Percentiles rank a stretch among this genome's conserved stretches.
Evolutionary conservation across 2,113 vertebrate species (phyloP).

Genomic region (Paralichthys olivaceus): DNA sequence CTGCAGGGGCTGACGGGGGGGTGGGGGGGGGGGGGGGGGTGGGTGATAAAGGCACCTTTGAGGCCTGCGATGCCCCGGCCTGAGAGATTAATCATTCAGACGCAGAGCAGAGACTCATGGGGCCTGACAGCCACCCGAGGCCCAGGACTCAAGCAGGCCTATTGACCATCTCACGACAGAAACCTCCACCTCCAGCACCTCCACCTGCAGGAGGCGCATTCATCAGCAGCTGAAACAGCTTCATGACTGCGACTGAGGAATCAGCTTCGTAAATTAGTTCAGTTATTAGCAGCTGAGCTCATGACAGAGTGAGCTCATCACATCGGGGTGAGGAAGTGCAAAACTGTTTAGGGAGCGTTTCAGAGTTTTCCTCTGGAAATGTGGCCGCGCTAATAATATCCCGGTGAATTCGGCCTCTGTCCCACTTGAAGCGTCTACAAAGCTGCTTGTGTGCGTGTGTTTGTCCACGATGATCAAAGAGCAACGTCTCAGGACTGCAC

Average conservation of each 20-base stretch:
- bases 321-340: slow-evolving; percentile 18
- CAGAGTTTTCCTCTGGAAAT: slow-evolving; percentile 30
- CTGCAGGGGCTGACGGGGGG: slow-evolving; percentile 20
- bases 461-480: slow-evolving; percentile 57
- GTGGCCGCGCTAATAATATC: slow-evolving; percentile 26
- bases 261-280: slow-evolving; percentile 7
- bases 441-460: slow-evolving; percentile 33
- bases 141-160: slow-evolving; percentile 31
- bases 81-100: slow-evolving; percentile 56
- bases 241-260: slow-evolving; percentile 7
- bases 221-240: slow-evolving; percentile 38
- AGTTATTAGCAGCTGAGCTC: slow-evolving; percentile 47
- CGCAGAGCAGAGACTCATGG: slow-evolving; percentile 39
- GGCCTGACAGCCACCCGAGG: slow-evolving; percentile 31
- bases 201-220: not conserved
- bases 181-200: not conserved
- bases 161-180: slow-evolving; percentile 34
- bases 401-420: slow-evolving; percentile 41
- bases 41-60: slow-evolving; percentile 69
- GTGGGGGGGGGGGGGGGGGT: too few relatives aligned
- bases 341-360: not conserved
- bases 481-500: slow-evolving; percentile 20
- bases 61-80: slow-evolving; percentile 21
- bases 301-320: slow-evolving; percentile 35
- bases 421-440: slow-evolving; percentile 40